A percentile compares a stretch with the other conserved stretches of the same genome.
Evolutionary conservation across 2,888 invertebrate species (phyloP).

Genomic region (Trachelus iudaicus): DNA sequence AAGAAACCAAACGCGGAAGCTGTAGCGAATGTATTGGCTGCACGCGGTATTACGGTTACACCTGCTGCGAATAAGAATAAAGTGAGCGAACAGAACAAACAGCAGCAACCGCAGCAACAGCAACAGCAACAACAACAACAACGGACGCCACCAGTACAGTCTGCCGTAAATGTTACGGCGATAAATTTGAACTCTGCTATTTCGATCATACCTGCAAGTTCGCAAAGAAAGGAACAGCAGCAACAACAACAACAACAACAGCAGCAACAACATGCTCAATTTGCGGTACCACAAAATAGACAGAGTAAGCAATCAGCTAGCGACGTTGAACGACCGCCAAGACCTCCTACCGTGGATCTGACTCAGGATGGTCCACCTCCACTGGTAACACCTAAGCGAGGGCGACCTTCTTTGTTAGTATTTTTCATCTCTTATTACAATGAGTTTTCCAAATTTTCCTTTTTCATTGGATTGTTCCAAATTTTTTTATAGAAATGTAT

Average conservation of each 20-base stretch:
- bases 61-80: constrained; percentile 71
- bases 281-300: constrained; percentile 64
- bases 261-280: constrained; percentile 51
- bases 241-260: constrained; percentile 45
- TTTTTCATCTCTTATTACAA: constrained; percentile 8
- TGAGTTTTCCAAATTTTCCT: background rate
- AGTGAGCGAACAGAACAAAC: constrained; percentile 46
- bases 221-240: constrained; percentile 60
- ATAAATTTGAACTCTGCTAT: constrained; percentile 73
- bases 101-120: constrained; percentile 48
- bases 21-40: constrained; percentile 81
- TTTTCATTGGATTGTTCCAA: background rate
- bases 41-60: constrained; percentile 82
- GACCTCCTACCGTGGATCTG: constrained; percentile 67
- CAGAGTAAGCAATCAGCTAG: constrained; percentile 49
- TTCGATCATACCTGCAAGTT: constrained; percentile 70
- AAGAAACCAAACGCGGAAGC: constrained; percentile 79
- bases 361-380: constrained; percentile 60
- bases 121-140: constrained; percentile 61
- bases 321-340: constrained; percentile 65
- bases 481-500: constrained; percentile 40
- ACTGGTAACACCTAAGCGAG: constrained; percentile 62
- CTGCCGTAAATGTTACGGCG: constrained; percentile 58
- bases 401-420: constrained; percentile 58
- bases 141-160: constrained; percentile 55